phyloP scores from a whole-genome alignment of 1,140 invertebrate genomes.

The Atta texana region DNA sequence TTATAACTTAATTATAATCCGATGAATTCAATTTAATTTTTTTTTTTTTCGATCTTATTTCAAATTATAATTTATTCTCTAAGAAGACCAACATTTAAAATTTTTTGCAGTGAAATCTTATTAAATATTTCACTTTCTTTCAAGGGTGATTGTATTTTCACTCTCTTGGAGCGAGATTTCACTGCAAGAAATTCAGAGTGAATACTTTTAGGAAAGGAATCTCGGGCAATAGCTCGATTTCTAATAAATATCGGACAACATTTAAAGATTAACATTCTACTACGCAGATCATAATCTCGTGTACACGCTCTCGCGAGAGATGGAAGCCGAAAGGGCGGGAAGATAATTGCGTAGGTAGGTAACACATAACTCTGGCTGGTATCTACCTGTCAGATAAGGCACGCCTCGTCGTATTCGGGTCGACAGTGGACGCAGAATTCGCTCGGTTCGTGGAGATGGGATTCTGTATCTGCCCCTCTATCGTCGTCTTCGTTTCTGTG shows the following conservation, averaged over 20 bases:
- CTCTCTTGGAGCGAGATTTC: too few relatives aligned
- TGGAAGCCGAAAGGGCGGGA: conserved; percentile 35
- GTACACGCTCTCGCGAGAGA: conserved; percentile 31
- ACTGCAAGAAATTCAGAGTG: too few relatives aligned
- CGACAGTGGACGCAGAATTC: conserved; percentile 59
- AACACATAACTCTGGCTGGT: conserved; percentile 69
- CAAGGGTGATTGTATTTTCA: too few relatives aligned
- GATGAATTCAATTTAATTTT: too few relatives aligned
- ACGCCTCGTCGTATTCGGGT: conserved; percentile 60
- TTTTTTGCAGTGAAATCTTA: too few relatives aligned
- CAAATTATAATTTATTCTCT: too few relatives aligned
- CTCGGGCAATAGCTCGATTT: background rate
- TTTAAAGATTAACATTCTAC: conserved; percentile 20
- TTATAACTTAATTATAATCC: background rate
- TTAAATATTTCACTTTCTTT: too few relatives aligned
- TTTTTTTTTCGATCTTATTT: too few relatives aligned
- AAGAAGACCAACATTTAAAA: background rate
- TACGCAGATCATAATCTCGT: conserved; percentile 58
- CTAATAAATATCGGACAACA: conserved; percentile 42
- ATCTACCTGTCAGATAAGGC: conserved; percentile 75
- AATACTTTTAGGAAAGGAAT: background rate
- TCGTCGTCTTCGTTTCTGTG: conserved; percentile 38
- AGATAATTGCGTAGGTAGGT: conserved; percentile 73
- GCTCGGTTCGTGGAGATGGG: conserved; percentile 53
- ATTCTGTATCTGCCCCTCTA: conserved; percentile 56